Evolutionary conservation across 2,888 invertebrate species (phyloP).

Genomic region (Drosophila dives): DNA sequence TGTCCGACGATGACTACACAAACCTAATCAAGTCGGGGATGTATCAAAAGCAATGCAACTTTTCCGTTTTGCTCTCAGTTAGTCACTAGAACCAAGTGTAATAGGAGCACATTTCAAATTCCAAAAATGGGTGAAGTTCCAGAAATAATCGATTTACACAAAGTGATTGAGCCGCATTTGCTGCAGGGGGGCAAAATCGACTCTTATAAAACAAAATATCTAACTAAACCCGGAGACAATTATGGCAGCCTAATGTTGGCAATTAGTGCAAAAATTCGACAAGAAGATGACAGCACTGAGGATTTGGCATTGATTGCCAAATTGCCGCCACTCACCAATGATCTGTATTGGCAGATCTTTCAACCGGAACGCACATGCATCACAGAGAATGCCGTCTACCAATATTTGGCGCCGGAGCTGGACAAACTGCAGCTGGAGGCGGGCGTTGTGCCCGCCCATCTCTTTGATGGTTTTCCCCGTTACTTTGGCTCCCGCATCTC

Average conservation of each 20-base stretch:
- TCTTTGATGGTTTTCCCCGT: slow-evolving; percentile 86
- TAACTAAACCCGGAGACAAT: slow-evolving; percentile 87
- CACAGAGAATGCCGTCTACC: slow-evolving; percentile 87
- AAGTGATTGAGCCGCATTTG: slow-evolving; percentile 77
- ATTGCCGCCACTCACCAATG: slow-evolving; percentile 86
- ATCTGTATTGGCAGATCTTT: slow-evolving; percentile 86
- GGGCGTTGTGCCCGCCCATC: slow-evolving; percentile 83
- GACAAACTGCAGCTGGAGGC: slow-evolving; percentile 85
- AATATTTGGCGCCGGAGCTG: slow-evolving; percentile 85
- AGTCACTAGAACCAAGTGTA: slow-evolving; percentile 10
- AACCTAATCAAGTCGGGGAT: slow-evolving; percentile 12
- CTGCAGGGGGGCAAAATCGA: slow-evolving; percentile 78
- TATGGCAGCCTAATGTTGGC: slow-evolving; percentile 87
- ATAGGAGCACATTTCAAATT: slow-evolving; percentile 5
- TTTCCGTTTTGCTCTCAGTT: slow-evolving; percentile 31
- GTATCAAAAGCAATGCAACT: slow-evolving; percentile 41
- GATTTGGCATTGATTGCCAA: slow-evolving; percentile 86
- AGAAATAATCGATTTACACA: slow-evolving; percentile 73
- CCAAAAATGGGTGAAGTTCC: slow-evolving; percentile 75
- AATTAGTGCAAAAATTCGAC: slow-evolving; percentile 80
- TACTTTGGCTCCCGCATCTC: slow-evolving; percentile 87
- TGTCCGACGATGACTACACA: slow-evolving; percentile 1
- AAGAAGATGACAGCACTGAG: slow-evolving; percentile 69
- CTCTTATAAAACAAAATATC: slow-evolving; percentile 82
- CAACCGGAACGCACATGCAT: slow-evolving; percentile 86